Evolutionary conservation across 2,888 invertebrate species (phyloP).

Genomic region (Prosapia bicincta): DNA sequence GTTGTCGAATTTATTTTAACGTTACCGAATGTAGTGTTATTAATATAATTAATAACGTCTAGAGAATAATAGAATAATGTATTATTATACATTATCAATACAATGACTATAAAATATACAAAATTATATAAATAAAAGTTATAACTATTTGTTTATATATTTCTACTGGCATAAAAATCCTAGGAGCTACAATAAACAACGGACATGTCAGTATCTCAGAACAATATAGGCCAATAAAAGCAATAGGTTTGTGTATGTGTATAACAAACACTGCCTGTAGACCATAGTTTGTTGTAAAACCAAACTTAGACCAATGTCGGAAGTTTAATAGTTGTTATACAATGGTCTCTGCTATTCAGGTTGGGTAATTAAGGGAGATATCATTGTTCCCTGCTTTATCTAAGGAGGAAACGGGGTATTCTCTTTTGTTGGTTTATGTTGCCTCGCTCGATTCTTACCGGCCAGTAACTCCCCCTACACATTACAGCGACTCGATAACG

Average conservation of each 20-base stretch:
- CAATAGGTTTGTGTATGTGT: neutral
- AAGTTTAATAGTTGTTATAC: slow-evolving; percentile 1
- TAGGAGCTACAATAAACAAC: too few relatives aligned
- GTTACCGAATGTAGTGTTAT: too few relatives aligned
- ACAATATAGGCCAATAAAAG: neutral
- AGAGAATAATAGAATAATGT: too few relatives aligned
- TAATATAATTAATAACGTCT: too few relatives aligned
- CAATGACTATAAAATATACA: too few relatives aligned
- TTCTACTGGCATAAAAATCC: too few relatives aligned
- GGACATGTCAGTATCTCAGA: too few relatives aligned
- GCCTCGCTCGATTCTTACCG: neutral
- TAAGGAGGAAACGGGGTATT: neutral
- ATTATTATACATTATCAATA: too few relatives aligned
- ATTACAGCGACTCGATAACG: neutral
- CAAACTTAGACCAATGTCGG: neutral
- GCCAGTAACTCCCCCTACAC: neutral
- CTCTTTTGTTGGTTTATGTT: neutral
- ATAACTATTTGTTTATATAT: too few relatives aligned
- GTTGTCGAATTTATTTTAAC: too few relatives aligned
- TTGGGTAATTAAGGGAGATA: slow-evolving; percentile 2
- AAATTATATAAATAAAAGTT: too few relatives aligned
- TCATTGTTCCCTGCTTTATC: neutral
- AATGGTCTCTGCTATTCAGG: neutral
- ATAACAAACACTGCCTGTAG: neutral
- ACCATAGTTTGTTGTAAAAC: neutral